These are phyloP conservation scores for Triplophysa yarkandensis DNA, from an alignment of 2,797 vertebrate genomes.

Conservation along the genomic window DNA sequence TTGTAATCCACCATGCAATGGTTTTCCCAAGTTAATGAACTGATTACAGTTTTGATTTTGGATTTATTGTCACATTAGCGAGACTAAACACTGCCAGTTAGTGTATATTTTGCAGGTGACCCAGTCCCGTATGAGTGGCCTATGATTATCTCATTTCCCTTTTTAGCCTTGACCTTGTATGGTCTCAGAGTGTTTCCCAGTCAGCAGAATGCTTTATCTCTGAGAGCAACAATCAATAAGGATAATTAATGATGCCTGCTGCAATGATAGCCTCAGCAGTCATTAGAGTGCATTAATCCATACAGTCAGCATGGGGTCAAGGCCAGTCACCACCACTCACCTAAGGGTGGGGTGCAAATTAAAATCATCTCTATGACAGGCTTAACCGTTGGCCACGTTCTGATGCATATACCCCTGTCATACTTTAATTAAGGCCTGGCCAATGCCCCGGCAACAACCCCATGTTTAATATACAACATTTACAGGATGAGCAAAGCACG, in stretches of 20 bases:
- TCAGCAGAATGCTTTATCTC: conserved; percentile 99
- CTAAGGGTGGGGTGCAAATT: conserved; percentile 92
- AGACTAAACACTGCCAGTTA: too few relatives aligned
- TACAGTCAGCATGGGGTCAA: conserved; percentile 96
- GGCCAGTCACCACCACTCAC: conserved; percentile 94
- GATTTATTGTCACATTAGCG: too few relatives aligned
- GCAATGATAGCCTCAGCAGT: conserved; percentile 99
- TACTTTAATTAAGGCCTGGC: conserved; percentile 77
- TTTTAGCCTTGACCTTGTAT: conserved; percentile 97
- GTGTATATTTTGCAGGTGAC: conserved; percentile 69
- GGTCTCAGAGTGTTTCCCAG: conserved; percentile 95
- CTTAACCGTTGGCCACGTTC: conserved; percentile 78
- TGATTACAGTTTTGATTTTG: too few relatives aligned
- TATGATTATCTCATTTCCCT: conserved; percentile 84
- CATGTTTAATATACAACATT: conserved; percentile 79
- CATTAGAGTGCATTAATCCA: conserved; percentile 98
- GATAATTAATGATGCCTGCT: conserved; percentile 99
- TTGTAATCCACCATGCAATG: too few relatives aligned
- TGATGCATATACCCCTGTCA: conserved; percentile 70
- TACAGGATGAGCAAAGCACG: conserved; percentile 61
- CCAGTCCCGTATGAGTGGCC: conserved; percentile 81
- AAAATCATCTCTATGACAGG: conserved; percentile 95
- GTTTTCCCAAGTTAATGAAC: too few relatives aligned
- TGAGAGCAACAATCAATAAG: conserved; percentile 99
- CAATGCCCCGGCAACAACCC: conserved; percentile 8